phyloP scores from a whole-genome alignment of 35 echinoderm and acorn worm species.

The Eucidaris tribuloides region DNA sequence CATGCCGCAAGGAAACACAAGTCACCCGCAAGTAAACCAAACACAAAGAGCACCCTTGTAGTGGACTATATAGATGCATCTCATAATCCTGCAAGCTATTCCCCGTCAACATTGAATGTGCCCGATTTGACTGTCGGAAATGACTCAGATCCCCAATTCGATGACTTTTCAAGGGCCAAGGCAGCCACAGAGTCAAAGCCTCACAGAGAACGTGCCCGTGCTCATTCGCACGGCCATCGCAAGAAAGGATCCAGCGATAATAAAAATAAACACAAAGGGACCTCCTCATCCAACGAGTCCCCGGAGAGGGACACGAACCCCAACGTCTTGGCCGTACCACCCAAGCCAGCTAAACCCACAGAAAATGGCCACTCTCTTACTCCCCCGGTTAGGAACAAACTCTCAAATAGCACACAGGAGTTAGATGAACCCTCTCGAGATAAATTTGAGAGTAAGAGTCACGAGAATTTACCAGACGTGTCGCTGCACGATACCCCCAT shows the following conservation, averaged over 20 bases:
- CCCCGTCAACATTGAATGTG: conserved; percentile 43
- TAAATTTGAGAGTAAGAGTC: conserved; percentile 23
- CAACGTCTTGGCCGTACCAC: conserved; percentile 8
- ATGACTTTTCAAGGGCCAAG: conserved; percentile 56
- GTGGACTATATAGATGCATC: conserved; percentile 82
- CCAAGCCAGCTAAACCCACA: neutral
- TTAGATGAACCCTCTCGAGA: neutral
- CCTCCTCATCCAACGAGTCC: neutral
- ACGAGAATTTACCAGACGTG: conserved; percentile 39
- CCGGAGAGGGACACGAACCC: neutral
- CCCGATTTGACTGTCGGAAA: conserved; percentile 47
- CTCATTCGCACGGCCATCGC: conserved; percentile 86
- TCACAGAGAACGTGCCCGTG: conserved; percentile 78
- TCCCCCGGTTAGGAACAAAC: neutral
- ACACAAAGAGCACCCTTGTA: conserved; percentile 80
- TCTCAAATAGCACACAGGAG: neutral
- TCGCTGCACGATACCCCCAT: conserved; percentile 1
- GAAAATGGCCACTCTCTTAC: conserved; percentile 41
- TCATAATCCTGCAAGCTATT: conserved; percentile 9
- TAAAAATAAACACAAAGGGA: conserved; percentile 40
- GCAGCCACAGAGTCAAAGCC: conserved; percentile 53
- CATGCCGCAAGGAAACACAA: conserved; percentile 75
- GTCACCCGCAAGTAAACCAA: conserved; percentile 58
- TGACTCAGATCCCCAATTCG: conserved; percentile 48
- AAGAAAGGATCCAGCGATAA: conserved; percentile 59